A percentile compares a stretch with the other conserved stretches of the same genome.
Conservation (phyloP, 2,113 vertebrate species). For the Peromyscus maniculatus region DNA sequence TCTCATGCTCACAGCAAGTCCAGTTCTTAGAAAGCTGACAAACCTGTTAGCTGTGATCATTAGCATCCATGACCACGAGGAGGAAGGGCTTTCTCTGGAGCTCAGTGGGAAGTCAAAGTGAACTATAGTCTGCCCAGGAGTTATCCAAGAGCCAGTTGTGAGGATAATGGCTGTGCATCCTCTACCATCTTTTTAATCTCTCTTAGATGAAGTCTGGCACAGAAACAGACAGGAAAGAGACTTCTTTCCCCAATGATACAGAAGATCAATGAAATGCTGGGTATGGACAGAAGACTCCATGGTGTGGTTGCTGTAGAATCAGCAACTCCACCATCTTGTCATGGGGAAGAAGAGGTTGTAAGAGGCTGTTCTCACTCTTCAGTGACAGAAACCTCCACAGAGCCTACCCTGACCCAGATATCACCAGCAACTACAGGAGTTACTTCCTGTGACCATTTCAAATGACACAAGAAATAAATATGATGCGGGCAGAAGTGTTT, state of each 20-base stretch:
- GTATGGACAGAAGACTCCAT: not conserved
- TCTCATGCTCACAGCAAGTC: not conserved
- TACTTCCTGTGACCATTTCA: rapidly evolving
- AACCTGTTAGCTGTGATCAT: not conserved
- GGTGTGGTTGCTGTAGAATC: not conserved
- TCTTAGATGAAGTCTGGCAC: not conserved
- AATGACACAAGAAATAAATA: too few species aligned
- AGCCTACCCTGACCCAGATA: not conserved
- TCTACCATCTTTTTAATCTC: not conserved
- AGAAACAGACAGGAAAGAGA: not conserved
- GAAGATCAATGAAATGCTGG: not conserved
- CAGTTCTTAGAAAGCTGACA: not conserved
- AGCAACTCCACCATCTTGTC: not conserved
- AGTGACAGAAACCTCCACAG: not conserved
- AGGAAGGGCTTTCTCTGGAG: not conserved
- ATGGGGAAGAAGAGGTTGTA: not conserved
- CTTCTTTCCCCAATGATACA: not conserved
- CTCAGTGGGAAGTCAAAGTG: rapidly evolving
- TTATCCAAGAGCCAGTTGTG: not conserved
- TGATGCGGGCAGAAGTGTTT: not conserved
- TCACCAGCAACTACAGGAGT: not conserved
- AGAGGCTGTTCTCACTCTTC: too few species aligned
- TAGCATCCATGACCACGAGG: not conserved
- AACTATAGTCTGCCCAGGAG: not conserved
- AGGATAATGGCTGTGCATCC: rapidly evolving